Conservation (phyloP, 2,797 vertebrate genomes). For the Chaetophractus vellerosus region DNA sequence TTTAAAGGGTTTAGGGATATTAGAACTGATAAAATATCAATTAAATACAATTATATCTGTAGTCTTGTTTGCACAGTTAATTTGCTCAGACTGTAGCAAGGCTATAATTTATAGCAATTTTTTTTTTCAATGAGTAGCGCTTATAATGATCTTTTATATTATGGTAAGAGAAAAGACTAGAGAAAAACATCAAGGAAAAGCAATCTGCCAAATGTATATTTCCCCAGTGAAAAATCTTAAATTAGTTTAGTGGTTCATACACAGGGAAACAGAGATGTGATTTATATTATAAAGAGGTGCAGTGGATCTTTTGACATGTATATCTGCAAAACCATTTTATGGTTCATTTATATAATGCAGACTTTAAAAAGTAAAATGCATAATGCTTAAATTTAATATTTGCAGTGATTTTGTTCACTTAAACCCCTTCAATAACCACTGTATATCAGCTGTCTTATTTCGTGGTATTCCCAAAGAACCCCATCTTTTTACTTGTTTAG, state of each 20-base stretch:
- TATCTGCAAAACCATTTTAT: conserved; percentile 29
- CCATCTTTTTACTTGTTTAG: not conserved
- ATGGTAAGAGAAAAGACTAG: conserved; percentile 32
- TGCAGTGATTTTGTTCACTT: conserved; percentile 14
- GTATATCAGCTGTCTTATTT: not conserved
- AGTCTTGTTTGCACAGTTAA: conserved; percentile 65
- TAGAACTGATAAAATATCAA: conserved; percentile 53
- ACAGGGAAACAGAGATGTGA: not conserved
- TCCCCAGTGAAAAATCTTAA: conserved; percentile 46
- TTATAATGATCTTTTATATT: conserved; percentile 52
- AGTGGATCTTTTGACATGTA: not conserved
- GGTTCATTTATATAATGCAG: conserved; percentile 24
- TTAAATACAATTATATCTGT: conserved; percentile 69
- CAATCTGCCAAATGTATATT: not conserved
- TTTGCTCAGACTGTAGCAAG: conserved; percentile 53
- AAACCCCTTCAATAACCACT: not conserved
- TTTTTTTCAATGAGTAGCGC: conserved; percentile 75
- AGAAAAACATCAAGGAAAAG: conserved; percentile 21
- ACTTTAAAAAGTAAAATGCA: conserved; percentile 1
- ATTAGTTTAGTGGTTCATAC: not conserved
- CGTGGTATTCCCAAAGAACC: not conserved
- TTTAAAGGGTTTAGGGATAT: conserved; percentile 58
- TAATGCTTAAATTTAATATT: conserved; percentile 34
- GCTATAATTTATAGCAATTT: conserved; percentile 64
- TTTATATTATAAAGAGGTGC: not conserved